Conservation (phyloP, 2,888 invertebrate genomes). For the Pteria penguin region DNA sequence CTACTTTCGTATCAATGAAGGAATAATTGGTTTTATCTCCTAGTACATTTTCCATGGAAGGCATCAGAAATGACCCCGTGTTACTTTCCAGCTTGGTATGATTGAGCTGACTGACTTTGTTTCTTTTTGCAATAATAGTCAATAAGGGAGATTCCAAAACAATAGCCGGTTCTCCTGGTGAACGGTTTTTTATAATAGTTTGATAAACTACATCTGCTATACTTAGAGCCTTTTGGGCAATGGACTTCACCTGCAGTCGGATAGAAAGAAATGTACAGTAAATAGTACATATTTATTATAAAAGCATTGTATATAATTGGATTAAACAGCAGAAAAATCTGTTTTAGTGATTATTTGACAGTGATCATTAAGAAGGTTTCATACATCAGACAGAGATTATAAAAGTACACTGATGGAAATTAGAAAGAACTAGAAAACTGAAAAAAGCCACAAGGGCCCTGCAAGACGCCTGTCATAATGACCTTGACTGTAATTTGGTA, state of each 20-base stretch:
- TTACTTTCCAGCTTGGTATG: conserved; percentile 44
- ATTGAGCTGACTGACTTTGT: conserved; percentile 50
- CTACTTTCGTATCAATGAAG: conserved; percentile 48
- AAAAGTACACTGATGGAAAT: too few species aligned
- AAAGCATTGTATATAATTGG: too few species aligned
- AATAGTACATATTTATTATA: neutral
- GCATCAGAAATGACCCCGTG: conserved; percentile 55
- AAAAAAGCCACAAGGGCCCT: too few species aligned
- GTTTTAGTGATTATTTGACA: too few species aligned
- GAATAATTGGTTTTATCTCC: conserved; percentile 8
- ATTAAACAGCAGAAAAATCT: too few species aligned
- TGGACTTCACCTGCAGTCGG: conserved; percentile 50
- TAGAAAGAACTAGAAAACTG: too few species aligned
- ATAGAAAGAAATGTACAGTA: neutral
- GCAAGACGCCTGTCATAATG: too few species aligned
- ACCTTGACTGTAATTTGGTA: too few species aligned
- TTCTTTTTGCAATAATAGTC: conserved; percentile 55
- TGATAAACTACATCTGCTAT: conserved; percentile 57
- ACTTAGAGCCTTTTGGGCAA: conserved; percentile 59
- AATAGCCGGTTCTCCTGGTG: conserved; percentile 59
- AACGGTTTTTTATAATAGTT: conserved; percentile 56
- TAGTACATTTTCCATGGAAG: conserved; percentile 49
- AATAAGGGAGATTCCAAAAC: conserved; percentile 54
- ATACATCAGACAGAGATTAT: too few species aligned
- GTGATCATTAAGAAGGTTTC: too few species aligned